Evolutionary conservation across 1,140 invertebrate genomes (phyloP).

Genomic region (Pectinophora gossypiella): DNA sequence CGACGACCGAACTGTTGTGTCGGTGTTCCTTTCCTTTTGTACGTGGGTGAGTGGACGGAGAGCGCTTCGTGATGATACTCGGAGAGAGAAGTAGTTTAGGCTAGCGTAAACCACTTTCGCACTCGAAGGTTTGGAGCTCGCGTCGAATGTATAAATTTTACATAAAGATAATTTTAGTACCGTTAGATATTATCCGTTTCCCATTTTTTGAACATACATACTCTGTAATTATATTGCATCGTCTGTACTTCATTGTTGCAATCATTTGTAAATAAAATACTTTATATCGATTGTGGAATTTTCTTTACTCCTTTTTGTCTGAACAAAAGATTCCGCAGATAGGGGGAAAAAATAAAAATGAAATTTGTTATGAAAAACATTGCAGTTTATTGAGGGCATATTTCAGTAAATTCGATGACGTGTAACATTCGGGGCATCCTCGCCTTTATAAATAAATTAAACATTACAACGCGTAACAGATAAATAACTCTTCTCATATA

Average conservation of each 20-base stretch:
- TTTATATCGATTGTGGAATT: conserved; percentile 66
- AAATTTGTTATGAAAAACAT: conserved; percentile 22
- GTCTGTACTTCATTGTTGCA: conserved; percentile 75
- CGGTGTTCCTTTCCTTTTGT: background rate
- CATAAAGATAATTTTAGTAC: conserved; percentile 66
- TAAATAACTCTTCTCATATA: conserved; percentile 53
- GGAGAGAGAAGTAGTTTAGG: conserved; percentile 12
- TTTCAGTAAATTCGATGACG: conserved; percentile 40
- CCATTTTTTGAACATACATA: conserved; percentile 67
- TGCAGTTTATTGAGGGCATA: conserved; percentile 44
- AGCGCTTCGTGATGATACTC: background rate
- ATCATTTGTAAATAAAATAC: conserved; percentile 78
- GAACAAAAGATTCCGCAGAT: background rate
- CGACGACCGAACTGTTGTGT: conserved; percentile 6
- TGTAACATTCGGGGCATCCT: conserved; percentile 15
- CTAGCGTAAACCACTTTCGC: conserved; percentile 7
- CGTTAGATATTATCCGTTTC: conserved; percentile 72
- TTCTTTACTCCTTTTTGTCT: background rate
- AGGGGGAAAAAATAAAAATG: conserved; percentile 23
- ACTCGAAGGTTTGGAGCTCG: conserved; percentile 31
- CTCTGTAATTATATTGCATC: conserved; percentile 74
- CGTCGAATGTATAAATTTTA: conserved; percentile 64
- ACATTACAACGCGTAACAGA: conserved; percentile 65
- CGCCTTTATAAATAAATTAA: conserved; percentile 60
- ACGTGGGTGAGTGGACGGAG: background rate